Percentiles rank a stretch among this genome's conserved stretches.
These are phyloP conservation scores for Clarias batrachus DNA, from an alignment of 2,113 vertebrate genomes.

Conservation along the genomic window DNA sequence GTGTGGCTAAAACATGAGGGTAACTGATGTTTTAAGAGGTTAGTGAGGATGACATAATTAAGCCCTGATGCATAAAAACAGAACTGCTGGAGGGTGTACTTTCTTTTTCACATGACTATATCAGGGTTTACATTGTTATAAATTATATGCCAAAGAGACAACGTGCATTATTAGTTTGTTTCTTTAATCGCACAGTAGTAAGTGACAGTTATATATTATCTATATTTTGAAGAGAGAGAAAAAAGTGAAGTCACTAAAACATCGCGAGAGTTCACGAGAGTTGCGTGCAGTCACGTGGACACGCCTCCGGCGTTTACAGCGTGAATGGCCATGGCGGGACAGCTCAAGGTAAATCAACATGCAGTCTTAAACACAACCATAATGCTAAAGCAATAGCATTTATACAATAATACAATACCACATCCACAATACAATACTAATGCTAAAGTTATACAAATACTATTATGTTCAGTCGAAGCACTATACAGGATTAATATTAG, in stretches of 20 bases:
- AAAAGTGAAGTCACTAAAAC: conserved; percentile 1
- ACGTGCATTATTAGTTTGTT: neutral
- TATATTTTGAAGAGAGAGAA: neutral
- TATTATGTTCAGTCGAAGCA: neutral
- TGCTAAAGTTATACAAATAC: neutral
- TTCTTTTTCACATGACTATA: neutral
- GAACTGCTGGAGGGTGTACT: neutral
- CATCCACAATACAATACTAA: too few relatives aligned
- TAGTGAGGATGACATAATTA: neutral
- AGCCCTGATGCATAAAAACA: neutral
- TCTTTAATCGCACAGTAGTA: neutral
- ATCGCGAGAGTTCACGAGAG: conserved; percentile 64
- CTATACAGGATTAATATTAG: neutral
- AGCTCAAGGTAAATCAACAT: conserved; percentile 68
- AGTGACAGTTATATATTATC: neutral
- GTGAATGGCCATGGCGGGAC: conserved; percentile 67
- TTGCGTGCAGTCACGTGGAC: conserved; percentile 28
- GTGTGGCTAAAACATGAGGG: too few relatives aligned
- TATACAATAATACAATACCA: too few relatives aligned
- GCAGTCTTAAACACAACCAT: neutral
- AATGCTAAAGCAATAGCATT: too few relatives aligned
- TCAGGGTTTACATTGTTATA: neutral
- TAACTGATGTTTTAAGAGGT: neutral
- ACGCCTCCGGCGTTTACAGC: conserved; percentile 30
- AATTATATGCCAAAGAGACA: neutral